phyloP scores from a whole-genome alignment of 2,888 invertebrate species.

The Standfussiana lucernea region DNA sequence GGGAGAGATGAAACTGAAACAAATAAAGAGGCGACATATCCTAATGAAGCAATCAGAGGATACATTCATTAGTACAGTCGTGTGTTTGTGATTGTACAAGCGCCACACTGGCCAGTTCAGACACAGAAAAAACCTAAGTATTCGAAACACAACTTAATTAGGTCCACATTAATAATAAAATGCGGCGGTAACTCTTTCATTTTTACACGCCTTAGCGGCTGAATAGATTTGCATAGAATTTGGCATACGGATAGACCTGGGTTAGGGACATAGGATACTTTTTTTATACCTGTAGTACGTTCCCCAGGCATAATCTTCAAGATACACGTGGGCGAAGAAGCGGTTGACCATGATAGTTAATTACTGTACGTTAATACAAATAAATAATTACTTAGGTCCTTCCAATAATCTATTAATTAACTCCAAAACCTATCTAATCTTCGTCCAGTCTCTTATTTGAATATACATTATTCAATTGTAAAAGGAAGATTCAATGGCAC shows the following conservation, averaged over 20 bases:
- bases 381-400: slow-evolving; percentile 1
- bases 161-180: background rate
- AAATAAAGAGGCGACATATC: slow-evolving; percentile 53
- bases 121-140: background rate
- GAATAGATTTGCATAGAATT: background rate
- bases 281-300: background rate
- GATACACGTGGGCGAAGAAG: background rate
- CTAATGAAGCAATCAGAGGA: slow-evolving; percentile 63
- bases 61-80: slow-evolving; percentile 51
- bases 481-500: slow-evolving; percentile 63
- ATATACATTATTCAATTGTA: slow-evolving; percentile 70
- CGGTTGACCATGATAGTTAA: no score
- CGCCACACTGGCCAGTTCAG: background rate
- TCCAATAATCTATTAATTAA: slow-evolving; percentile 26
- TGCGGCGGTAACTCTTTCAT: background rate
- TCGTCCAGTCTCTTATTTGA: slow-evolving; percentile 20
- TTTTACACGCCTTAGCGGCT: background rate
- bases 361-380: slow-evolving; percentile 8
- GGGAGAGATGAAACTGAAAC: slow-evolving; percentile 51
- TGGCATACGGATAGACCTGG: background rate
- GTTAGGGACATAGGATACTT: background rate
- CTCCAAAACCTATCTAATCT: slow-evolving; percentile 24
- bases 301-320: background rate
- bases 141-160: background rate
- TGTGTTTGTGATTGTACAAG: slow-evolving; percentile 28